These are phyloP conservation scores for Copidosoma aretas DNA, from an alignment of 2,888 invertebrate species.

Conservation along the genomic window DNA sequence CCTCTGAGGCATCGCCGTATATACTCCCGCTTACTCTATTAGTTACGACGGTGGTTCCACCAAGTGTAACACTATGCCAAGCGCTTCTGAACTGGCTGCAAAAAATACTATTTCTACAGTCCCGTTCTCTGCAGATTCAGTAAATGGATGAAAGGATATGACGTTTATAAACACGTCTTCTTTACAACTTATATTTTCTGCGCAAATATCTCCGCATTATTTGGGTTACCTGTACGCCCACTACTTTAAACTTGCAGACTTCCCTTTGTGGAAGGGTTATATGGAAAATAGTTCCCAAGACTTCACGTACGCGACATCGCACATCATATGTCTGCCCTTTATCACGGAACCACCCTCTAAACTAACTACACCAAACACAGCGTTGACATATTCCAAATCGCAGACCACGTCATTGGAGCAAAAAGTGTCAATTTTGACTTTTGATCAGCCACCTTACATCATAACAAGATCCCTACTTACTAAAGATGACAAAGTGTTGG, in stretches of 20 bases:
- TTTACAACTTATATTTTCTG: background rate
- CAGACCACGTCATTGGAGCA: conserved; percentile 30
- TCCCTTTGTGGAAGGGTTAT: conserved; percentile 1
- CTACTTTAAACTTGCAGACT: background rate
- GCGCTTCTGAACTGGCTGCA: background rate
- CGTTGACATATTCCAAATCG: conserved; percentile 4
- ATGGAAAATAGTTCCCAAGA: conserved; percentile 1
- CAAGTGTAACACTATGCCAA: background rate
- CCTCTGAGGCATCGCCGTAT: conserved; percentile 10
- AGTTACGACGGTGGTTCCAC: background rate
- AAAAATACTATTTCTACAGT: background rate
- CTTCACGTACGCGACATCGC: background rate
- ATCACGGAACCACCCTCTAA: conserved; percentile 2
- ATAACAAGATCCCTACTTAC: conserved; percentile 46
- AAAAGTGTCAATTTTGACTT: conserved; percentile 42
- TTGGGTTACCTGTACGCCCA: background rate
- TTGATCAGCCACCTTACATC: conserved; percentile 42
- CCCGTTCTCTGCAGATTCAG: background rate
- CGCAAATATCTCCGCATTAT: background rate
- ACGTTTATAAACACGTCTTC: background rate
- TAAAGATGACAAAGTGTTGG: conserved; percentile 26
- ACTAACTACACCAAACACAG: background rate
- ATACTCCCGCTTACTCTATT: background rate
- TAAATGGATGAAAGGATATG: background rate
- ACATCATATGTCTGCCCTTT: background rate